Evolutionary conservation across 2,888 invertebrate species (phyloP), one percentile per base, ranked within the genome.

Genomic region (Microplitis deprimator): DNA sequence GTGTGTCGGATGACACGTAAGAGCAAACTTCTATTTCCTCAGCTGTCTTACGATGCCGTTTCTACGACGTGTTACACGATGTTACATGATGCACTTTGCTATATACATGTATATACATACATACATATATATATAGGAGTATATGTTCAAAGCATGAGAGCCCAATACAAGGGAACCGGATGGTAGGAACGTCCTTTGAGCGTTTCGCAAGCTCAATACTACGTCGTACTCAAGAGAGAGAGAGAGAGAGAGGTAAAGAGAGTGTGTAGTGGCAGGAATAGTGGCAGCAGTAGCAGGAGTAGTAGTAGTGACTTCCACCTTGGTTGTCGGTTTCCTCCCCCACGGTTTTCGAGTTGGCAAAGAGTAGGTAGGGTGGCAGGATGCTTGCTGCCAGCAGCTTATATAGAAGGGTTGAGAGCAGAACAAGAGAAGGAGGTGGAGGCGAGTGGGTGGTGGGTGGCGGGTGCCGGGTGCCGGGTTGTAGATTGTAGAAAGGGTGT

Each of bases 1-100:
- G 82, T 81, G 76, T 79, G 79, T 17, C 13, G 50, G 13, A 73
- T 77, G 80, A 80, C 79, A 74, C 29, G 79, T 78, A 38, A 39
- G 59, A 68, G 74, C 80, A 80, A 82, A 81, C 80, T 82, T 82
- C 77, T 73, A 82, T 81, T 81, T 81, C 80, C 80, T 81, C 79
- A 77, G 79, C 81, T 77, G 81, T 77, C 71, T 77, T 79, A 77
- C 76, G 75, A 76, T 77, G 76, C 76, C 79, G 79, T 77, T 74
- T 38, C 74, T 78, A 78, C 78, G 77, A 50, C 50, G 13, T 13
- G 13, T 50, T 50, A 50, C 50, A 13, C 50, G 50, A 50, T 40
- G 72, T 67, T 68, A 67, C 67, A 50, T 40, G 72, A 72, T 68
- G 72, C 67, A 13, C 8, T 68, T 68, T 69, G 16, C 38, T 59